Base-by-base conservation (phyloP, 2,113 vertebrate genomes). In the Oryzias melastigma region DNA sequence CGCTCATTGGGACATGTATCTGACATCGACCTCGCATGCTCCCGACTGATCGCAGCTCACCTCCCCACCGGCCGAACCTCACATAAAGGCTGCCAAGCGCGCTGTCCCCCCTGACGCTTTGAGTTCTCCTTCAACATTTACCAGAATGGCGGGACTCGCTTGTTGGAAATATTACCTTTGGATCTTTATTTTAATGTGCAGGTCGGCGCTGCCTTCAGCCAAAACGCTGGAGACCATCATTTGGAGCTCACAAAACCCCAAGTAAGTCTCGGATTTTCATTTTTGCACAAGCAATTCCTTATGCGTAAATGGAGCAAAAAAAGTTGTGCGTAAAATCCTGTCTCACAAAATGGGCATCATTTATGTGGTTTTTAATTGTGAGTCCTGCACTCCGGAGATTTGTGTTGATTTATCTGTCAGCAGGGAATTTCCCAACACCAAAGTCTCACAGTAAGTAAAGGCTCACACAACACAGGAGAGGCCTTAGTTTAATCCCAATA, bases 161-260 rank as follows among this genome's bases (percentile, higher is more conserved):
- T 87, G 86, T 72, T 91, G 89, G 89, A 91, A 87, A 76, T 90
- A 90, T 87, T 91, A 90, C 79, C 85, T 91, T 63, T 91, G 91
- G 91, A 91, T 91, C 83, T 88, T 84, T 87, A 87, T 90, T 73
- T 61, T 91, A 62, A 78, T 87, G 64, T 90, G 89, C 83, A 89
- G 89, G 80, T 87, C 87, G 62, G 77, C 79, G 62, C 42, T 87
- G 53, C 84, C 83, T 22, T 86, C 85, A 5, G 90, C 90, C 3
- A 92, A 89, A 4, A 87, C 88, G 20, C 59, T 92, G 87, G 89
- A 92, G 69, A 88, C 90, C 61, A 91, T 92, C 15, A 89, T 91
- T 24, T 92, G 91, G 91, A 91, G 77, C 89, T 88, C 90, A 14
- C 90, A 90, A 68, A 92, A 92, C 71, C 42, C 78, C 65, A 91